Evolutionary conservation across 37 sponge, comb jelly and placozoan genomes (phyloP).

Genomic region (Halichondria panicea): DNA sequence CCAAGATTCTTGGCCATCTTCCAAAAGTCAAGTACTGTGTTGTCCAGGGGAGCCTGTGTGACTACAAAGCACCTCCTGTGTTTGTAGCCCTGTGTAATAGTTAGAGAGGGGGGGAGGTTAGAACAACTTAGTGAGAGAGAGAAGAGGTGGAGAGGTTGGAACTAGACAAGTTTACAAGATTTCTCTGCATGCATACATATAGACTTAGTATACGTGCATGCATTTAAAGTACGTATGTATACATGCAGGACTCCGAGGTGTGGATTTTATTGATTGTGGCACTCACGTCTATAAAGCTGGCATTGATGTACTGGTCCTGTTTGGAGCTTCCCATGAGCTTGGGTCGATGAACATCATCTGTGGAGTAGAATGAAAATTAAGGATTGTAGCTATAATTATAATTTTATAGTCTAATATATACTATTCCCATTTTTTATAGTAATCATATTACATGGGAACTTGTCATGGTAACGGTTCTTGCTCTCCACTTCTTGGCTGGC

Average conservation of each 20-base stretch:
- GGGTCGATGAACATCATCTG: too few species aligned
- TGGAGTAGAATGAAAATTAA: not conserved
- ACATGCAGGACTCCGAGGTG: too few species aligned
- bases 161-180: not conserved
- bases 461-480: conserved; percentile 24
- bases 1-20: conserved; percentile 34
- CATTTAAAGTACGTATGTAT: too few species aligned
- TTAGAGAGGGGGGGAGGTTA: not conserved
- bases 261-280: too few species aligned
- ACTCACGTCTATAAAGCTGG: conserved; percentile 47
- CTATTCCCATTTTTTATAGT: not conserved
- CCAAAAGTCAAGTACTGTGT: conserved; percentile 45
- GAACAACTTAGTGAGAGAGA: not conserved
- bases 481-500: not conserved
- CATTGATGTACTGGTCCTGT: conserved; percentile 48
- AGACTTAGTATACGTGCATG: not conserved
- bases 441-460: not conserved
- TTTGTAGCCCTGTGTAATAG: conserved; percentile 40
- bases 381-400: not conserved
- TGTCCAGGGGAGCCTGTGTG: conserved; percentile 41
- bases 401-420: too few species aligned
- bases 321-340: too few species aligned
- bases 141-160: not conserved
- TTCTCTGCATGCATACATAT: not conserved
- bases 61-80: conserved; percentile 32